Evolutionary conservation across 2,888 invertebrate species (phyloP).

Genomic region (Drosophila heteroneura): DNA sequence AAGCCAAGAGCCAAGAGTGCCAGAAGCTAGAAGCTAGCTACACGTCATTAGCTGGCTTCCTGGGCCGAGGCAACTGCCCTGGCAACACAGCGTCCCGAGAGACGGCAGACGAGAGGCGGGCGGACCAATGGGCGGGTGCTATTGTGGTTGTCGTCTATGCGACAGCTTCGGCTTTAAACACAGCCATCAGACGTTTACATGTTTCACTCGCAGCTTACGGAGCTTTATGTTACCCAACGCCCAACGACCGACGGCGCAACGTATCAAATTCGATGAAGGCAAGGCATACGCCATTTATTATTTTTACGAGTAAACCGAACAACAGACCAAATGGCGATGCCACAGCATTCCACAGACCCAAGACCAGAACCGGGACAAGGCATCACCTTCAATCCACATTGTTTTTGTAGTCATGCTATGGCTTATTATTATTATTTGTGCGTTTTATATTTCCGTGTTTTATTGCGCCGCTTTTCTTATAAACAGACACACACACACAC

Average conservation of each 20-base stretch:
- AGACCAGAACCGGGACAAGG: constrained; percentile 14
- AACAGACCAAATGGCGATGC: constrained; percentile 25
- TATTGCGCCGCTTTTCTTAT: constrained; percentile 69
- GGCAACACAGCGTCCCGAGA: constrained; percentile 34
- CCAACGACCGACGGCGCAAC: constrained; percentile 37
- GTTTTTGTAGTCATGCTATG: constrained; percentile 46
- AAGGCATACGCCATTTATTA: constrained; percentile 73
- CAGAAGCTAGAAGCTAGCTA: constrained; percentile 17
- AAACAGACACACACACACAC: constrained; percentile 28
- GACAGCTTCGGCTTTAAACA: constrained; percentile 47
- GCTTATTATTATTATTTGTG: constrained; percentile 79
- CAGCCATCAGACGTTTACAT: constrained; percentile 50
- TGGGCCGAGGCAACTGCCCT: constrained; percentile 31
- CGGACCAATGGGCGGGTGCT: neutral
- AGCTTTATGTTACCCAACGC: constrained; percentile 58
- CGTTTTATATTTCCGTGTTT: constrained; percentile 79
- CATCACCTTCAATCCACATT: constrained; percentile 52
- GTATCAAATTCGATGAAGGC: constrained; percentile 73
- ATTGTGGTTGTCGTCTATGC: constrained; percentile 38
- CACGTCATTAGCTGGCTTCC: constrained; percentile 52
- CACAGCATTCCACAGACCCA: constrained; percentile 28
- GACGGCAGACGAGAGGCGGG: neutral
- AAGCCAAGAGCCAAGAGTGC: constrained; percentile 11
- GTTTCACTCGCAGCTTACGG: constrained; percentile 58
- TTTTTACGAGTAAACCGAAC: constrained; percentile 65